phyloP scores from a whole-genome alignment of 2,797 vertebrate species.

The Okamejei kenojei region DNA sequence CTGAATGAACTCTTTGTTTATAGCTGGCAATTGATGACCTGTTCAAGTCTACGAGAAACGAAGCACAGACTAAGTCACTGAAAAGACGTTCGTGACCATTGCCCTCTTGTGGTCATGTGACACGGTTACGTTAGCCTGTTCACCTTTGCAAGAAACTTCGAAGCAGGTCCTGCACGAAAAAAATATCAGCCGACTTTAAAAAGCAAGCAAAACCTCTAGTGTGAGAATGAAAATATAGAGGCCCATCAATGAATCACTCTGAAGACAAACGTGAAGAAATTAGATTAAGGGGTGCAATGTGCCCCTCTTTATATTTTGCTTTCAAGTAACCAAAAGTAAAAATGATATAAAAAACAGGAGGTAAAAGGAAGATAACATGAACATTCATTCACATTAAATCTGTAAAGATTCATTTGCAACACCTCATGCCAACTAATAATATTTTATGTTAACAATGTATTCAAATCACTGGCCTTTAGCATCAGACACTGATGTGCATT shows the following conservation, averaged over 20 bases:
- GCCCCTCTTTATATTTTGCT: conserved; percentile 12
- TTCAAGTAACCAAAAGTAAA: conserved; percentile 34
- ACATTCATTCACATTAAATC: not conserved
- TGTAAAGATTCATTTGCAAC: not conserved
- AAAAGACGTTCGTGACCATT: conserved; percentile 30
- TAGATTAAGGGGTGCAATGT: conserved; percentile 1
- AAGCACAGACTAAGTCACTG: conserved; percentile 13
- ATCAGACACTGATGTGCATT: not conserved
- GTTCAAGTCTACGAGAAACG: conserved; percentile 30
- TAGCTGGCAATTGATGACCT: conserved; percentile 25
- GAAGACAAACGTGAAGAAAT: conserved; percentile 28
- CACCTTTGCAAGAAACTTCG: conserved; percentile 25
- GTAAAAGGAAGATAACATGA: not conserved
- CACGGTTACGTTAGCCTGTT: conserved; percentile 5
- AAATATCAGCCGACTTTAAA: not conserved
- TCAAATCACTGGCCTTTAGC: not conserved
- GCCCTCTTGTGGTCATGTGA: conserved; percentile 38
- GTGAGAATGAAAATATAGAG: not conserved
- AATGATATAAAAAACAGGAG: not conserved
- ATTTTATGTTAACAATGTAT: not conserved
- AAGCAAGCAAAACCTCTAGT: not conserved
- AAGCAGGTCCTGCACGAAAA: not conserved
- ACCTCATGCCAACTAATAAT: not conserved
- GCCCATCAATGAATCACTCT: not conserved
- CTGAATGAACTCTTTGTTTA: conserved; percentile 33